Evolutionary conservation across 2,113 vertebrate genomes (phyloP).

Genomic region (Thomomys bottae): DNA sequence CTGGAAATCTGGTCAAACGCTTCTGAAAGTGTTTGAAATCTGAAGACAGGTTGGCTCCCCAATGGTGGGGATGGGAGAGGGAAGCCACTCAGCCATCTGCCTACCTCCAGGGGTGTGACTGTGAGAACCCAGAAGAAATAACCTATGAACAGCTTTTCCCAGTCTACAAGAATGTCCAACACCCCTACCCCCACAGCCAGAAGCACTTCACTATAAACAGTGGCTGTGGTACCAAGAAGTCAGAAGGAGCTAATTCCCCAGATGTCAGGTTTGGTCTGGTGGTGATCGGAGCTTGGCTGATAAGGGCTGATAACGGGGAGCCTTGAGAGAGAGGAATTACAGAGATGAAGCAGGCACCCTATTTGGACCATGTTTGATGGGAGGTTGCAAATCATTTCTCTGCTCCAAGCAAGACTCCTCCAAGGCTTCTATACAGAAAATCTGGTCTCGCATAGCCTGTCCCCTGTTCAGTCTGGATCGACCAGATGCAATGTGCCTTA

Average conservation of each 20-base stretch:
- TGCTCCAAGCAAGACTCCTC: not conserved
- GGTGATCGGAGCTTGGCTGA: slow-evolving; percentile 26
- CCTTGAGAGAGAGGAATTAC: not conserved
- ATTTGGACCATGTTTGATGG: not conserved
- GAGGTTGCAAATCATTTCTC: not conserved
- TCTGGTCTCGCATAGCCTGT: not conserved
- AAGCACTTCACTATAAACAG: slow-evolving; percentile 59
- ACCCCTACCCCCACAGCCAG: not conserved
- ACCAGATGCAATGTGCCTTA: not conserved
- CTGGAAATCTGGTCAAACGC: slow-evolving; percentile 54
- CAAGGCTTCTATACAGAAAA: no score
- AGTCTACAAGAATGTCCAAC: slow-evolving; percentile 55
- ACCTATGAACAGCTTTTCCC: slow-evolving; percentile 30
- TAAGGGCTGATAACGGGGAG: slow-evolving; percentile 45
- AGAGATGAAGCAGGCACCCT: not conserved
- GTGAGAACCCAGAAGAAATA: not conserved
- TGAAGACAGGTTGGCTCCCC: slow-evolving; percentile 29
- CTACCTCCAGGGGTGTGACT: slow-evolving; percentile 17
- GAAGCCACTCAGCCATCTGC: not conserved
- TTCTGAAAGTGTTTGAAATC: no score
- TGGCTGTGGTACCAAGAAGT: slow-evolving; percentile 12
- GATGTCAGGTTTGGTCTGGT: slow-evolving; percentile 38
- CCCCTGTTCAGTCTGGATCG: not conserved
- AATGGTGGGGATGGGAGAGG: not conserved
- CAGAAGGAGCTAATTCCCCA: slow-evolving; percentile 53